phyloP scores from a whole-genome alignment of 2,888 invertebrate genomes.

The Leptinotarsa rubiginosa region DNA sequence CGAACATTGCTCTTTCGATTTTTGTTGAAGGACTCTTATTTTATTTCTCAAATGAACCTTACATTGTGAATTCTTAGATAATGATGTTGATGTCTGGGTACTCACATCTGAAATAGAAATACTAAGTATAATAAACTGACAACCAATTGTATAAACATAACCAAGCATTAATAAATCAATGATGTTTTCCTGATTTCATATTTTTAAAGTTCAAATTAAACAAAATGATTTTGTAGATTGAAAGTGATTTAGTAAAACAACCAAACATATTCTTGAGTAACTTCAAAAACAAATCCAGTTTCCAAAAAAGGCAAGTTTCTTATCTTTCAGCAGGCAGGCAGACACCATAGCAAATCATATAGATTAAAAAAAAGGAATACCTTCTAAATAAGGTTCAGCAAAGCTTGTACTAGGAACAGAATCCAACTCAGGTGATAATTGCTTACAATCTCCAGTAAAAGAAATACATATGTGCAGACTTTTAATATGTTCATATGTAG shows the following conservation, averaged over 20 bases:
- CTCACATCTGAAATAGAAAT: constrained; percentile 6
- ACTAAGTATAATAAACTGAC: constrained; percentile 9
- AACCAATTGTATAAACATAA: neutral
- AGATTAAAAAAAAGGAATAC: neutral
- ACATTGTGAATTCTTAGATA: neutral
- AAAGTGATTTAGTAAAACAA: neutral
- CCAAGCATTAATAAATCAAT: neutral
- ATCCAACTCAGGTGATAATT: neutral
- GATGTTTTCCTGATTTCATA: neutral
- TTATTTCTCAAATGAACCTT: constrained; percentile 3
- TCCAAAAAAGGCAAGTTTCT: neutral
- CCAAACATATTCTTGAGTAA: neutral
- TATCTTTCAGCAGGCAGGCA: neutral
- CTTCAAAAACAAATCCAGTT: neutral
- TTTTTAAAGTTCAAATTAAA: constrained; percentile 3
- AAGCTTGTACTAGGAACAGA: constrained; percentile 6
- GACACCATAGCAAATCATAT: too few relatives aligned
- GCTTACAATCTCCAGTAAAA: neutral
- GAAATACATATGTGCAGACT: neutral
- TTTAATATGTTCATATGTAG: too few relatives aligned
- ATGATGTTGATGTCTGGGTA: constrained; percentile 7
- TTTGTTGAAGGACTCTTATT: neutral
- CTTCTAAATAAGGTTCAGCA: neutral
- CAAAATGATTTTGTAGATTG: constrained; percentile 1
- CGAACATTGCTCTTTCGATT: too few relatives aligned